Evolutionary conservation across 2,113 vertebrate genomes (phyloP).

Genomic region (Xenopus laevis): DNA sequence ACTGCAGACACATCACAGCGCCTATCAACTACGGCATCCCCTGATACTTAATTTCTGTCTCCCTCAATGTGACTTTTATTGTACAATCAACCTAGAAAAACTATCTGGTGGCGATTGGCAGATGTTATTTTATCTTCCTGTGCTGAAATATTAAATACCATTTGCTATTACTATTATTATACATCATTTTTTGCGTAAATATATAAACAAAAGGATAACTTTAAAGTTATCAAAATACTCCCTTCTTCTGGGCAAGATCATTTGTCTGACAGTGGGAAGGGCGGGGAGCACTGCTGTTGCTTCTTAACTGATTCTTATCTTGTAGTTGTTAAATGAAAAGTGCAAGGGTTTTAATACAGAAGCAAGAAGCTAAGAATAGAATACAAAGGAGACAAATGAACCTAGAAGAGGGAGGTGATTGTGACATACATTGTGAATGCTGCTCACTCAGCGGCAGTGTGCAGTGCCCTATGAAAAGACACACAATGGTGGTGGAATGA

Average conservation of each 20-base stretch:
- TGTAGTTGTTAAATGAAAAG: not conserved
- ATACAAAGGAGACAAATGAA: slow-evolving; percentile 1
- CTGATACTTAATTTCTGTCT: too few relatives aligned
- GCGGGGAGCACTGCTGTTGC: not conserved
- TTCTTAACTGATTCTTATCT: not conserved
- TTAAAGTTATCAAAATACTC: not conserved
- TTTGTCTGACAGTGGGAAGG: not conserved
- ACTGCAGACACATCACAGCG: too few relatives aligned
- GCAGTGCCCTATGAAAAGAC: not conserved
- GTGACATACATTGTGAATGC: not conserved
- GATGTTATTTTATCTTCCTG: too few relatives aligned
- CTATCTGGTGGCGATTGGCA: too few relatives aligned
- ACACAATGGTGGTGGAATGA: slow-evolving; percentile 5
- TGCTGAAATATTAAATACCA: too few relatives aligned
- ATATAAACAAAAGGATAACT: too few relatives aligned
- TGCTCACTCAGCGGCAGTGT: slow-evolving; percentile 6
- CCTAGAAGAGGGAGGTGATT: slow-evolving; percentile 1
- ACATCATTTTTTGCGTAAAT: too few relatives aligned
- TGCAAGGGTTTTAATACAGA: slow-evolving; percentile 5
- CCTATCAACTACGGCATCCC: too few relatives aligned
- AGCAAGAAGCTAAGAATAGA: not conserved
- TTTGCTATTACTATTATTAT: too few relatives aligned
- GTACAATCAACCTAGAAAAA: too few relatives aligned
- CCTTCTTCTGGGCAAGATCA: not conserved
- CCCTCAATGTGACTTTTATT: too few relatives aligned